Evolutionary conservation across 2,113 vertebrate species (phyloP).

Genomic region (Mormyrus lacerda): DNA sequence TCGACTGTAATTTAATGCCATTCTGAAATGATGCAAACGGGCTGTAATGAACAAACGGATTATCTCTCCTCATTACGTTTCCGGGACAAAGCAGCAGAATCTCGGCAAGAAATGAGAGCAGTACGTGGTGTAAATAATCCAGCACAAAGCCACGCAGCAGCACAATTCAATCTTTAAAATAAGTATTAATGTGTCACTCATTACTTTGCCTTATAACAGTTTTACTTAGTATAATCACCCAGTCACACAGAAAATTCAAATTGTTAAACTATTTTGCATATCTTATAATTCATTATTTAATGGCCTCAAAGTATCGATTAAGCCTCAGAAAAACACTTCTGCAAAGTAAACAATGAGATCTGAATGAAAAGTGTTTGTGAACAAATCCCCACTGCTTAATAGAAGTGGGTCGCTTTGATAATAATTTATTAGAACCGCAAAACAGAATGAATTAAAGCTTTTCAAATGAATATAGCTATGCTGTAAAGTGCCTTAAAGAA

Average conservation of each 20-base stretch:
- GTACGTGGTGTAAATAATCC: background rate
- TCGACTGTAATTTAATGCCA: background rate
- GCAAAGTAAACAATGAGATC: background rate
- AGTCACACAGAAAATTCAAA: background rate
- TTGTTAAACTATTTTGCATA: background rate
- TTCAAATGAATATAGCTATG: background rate
- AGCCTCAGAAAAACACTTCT: background rate
- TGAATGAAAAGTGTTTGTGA: background rate
- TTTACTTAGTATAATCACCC: background rate
- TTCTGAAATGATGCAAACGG: constrained; percentile 4
- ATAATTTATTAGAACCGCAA: background rate
- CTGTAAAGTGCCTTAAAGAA: background rate
- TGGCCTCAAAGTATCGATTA: background rate
- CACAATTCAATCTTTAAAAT: background rate
- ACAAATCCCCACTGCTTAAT: background rate
- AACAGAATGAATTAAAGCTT: background rate
- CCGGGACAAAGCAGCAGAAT: background rate
- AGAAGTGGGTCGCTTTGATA: background rate
- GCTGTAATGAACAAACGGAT: background rate
- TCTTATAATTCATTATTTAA: background rate
- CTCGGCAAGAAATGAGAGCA: background rate
- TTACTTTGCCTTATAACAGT: background rate
- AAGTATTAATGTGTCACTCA: background rate
- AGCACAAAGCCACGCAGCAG: background rate
- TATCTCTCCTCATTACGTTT: background rate